Evolutionary conservation across 2,797 vertebrate species (phyloP).

Genomic region (Kryptopterus vitreolus): DNA sequence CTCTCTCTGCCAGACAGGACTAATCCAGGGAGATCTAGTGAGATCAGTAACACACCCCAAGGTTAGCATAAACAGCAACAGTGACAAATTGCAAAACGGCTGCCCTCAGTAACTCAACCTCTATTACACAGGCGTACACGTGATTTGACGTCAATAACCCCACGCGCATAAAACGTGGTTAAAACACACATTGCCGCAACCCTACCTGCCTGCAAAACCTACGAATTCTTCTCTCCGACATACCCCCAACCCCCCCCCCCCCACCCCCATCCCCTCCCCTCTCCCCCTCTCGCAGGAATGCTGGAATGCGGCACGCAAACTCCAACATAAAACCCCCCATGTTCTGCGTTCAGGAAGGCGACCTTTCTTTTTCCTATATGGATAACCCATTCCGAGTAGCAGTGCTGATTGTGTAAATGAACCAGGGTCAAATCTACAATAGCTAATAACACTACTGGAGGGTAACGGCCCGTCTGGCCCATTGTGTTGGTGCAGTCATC

Average conservation of each 20-base stretch:
- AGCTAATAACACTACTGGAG: conserved; percentile 40
- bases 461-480: conserved; percentile 34
- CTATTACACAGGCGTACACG: not conserved
- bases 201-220: too few species aligned
- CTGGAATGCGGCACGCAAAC: conserved; percentile 54
- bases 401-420: conserved; percentile 30
- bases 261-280: too few species aligned
- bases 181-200: conserved; percentile 14
- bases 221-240: conserved; percentile 20
- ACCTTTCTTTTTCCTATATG: conserved; percentile 38
- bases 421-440: conserved; percentile 39
- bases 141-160: conserved; percentile 23
- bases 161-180: conserved; percentile 22
- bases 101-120: conserved; percentile 2
- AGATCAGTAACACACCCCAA: conserved; percentile 32
- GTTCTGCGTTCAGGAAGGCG: conserved; percentile 53
- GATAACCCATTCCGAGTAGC: conserved; percentile 34
- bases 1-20: conserved; percentile 1
- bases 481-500: conserved; percentile 35
- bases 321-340: conserved; percentile 47
- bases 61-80: conserved; percentile 39
- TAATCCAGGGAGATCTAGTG: conserved; percentile 24
- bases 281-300: conserved; percentile 56
- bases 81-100: conserved; percentile 22
- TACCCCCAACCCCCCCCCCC: too few species aligned